Evolutionary conservation across 2,888 invertebrate species (phyloP), one percentile per base, ranked within the genome.

Genomic region (Eulithis testata): DNA sequence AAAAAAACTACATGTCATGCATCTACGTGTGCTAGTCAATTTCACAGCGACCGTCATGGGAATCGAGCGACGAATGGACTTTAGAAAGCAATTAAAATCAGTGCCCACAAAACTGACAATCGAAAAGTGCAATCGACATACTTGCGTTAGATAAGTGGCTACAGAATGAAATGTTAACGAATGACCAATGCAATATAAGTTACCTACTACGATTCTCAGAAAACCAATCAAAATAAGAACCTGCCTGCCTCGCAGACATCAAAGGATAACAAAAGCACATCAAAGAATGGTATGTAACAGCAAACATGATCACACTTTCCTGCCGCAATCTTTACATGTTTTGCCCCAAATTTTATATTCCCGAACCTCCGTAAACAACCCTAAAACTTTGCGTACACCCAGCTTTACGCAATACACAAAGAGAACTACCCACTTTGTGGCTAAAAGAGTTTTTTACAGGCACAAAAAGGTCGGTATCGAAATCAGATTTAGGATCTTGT

Each of bases 1-100:
- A 85, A 88, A 90, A 91, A 91, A 93, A 89, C 89, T 88, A 91
- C 92, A 90, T 90, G 92, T 92, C 93, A 92, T 91, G 93, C 90
- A 91, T 89, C 90, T 89, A 90, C 90, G 91, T 91, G 90, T 91
- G 91, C 89, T 88, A 86, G 89, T 89, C 90, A 85, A 90, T 91
- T 91, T 91, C 89, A 89, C 88, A 87, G 88, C 86, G 87, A 84
- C 88, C 85, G 91, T 88, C 92, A 90, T 92, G 93, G 91, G 93
- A 93, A 91, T 91, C 85, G 86, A 87, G 85, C 86, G 87, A 85
- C 89, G 89, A 89, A 89, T 88, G 85, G 85, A 88, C 84, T 90
- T 89, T 88, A 87, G 89, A 91, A 92, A 91, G 91, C 88, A 92
- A 92, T 93, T 92, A 92, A 90, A 91, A 88, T 89, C 79, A 72